Conservation (phyloP, 2,113 vertebrate genomes). For the Muscicapa adusta region DNA sequence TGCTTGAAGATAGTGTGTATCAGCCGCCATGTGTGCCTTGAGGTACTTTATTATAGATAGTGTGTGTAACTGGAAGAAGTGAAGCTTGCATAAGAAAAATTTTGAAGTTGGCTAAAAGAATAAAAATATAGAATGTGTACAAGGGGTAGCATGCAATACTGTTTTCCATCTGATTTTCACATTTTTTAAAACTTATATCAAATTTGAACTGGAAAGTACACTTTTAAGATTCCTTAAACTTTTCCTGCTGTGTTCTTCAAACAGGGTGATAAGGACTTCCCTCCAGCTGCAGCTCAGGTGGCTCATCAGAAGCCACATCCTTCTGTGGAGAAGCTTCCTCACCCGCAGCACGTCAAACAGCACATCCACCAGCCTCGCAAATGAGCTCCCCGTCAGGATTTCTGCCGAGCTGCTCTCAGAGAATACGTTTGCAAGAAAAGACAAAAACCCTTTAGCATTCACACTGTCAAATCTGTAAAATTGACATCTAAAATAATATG, state of each 20-base stretch:
- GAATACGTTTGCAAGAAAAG: neutral
- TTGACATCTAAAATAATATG: neutral
- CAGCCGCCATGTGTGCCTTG: neutral
- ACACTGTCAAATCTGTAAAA: neutral
- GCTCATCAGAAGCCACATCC: slow-evolving; percentile 98
- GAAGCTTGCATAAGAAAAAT: neutral
- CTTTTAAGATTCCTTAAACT: neutral
- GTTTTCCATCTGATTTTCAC: neutral
- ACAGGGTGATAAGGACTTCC: slow-evolving; percentile 98
- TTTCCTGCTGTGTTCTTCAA: neutral
- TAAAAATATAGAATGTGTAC: neutral
- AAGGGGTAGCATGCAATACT: neutral
- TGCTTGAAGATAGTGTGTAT: neutral
- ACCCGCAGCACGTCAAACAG: slow-evolving; percentile 82
- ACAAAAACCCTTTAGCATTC: neutral
- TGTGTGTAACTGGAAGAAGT: neutral
- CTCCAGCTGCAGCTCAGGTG: slow-evolving; percentile 94
- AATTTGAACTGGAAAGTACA: neutral
- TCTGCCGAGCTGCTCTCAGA: neutral
- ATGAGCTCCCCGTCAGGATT: slow-evolving; percentile 62
- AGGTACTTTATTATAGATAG: neutral
- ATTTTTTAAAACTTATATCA: neutral
- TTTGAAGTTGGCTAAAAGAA: neutral
- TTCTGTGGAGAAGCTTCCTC: slow-evolving; percentile 84
- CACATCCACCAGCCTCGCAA: slow-evolving; percentile 98